Evolutionary conservation across 2,797 vertebrate genomes (phyloP), one percentile per base, ranked within the genome.

Genomic region (Cirrhinus molitorella): DNA sequence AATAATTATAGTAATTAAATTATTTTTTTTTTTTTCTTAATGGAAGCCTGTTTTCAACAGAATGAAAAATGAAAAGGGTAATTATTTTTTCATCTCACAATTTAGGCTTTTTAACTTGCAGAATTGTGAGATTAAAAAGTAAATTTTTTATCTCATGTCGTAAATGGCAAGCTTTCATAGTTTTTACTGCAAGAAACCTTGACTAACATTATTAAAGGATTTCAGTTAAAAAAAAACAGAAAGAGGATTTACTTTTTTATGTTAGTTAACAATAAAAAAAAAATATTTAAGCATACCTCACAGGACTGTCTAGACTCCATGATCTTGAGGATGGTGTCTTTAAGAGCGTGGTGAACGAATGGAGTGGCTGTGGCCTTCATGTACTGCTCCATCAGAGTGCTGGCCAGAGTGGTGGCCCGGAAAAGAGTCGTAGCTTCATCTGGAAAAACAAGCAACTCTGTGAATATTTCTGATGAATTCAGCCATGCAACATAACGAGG

Each of bases 291-390:
- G 21, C 21, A 55, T 93, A 99, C 98, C 96, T 99, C 98, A 87
- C 98, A 99, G 74, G 97, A 99, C 93, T 98, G 98, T 91, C 98
- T 99, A 95, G 97, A 98, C 85, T 99, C 98, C 97, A 99, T 98
- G 92, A 99, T 97, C 90, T 96, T 98, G 87, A 99, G 95, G 92
- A 99, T 98, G 57, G 94, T 95, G 88, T 98, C 97, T 93, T 97
- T 98, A 83, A 99, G 95, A n/a, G 97, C 97, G 1, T 99, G 97
- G 87, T 97, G 97, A 88, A 99, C 96, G 61, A 99, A 99, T 0
- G 96, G 96, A 1, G 96, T 98, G 28, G 98, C 98, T 47, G 97
- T 99, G 90, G 97, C 96, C 95, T 99, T 99, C 97, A 99, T 99
- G 88, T 99, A 99, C 92, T 99, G 98, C 89, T 99, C 97, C 98